These are phyloP conservation scores for Pogonophryne albipinna DNA, from an alignment of 2,797 vertebrate species.

Conservation along the genomic window DNA sequence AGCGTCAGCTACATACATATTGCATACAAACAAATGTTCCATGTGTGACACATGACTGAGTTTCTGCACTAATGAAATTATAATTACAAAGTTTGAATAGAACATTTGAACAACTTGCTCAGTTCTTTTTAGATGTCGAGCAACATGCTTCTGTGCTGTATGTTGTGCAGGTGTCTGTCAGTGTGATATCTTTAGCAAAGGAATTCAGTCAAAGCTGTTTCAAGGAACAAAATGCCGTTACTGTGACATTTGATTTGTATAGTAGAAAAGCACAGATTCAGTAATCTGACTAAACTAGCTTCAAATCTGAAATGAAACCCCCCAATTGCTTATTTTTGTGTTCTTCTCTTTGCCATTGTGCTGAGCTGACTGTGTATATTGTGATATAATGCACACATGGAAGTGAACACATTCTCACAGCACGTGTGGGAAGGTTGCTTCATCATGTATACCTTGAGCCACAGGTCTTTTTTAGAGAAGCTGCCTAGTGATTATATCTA, in stretches of 20 bases:
- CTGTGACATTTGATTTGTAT: background rate
- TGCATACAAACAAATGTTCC: slow-evolving; percentile 49
- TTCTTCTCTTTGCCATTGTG: background rate
- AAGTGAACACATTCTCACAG: background rate
- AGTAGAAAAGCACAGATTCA: background rate
- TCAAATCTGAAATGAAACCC: background rate
- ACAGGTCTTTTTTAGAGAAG: background rate
- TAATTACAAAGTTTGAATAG: slow-evolving; percentile 17
- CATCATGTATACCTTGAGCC: background rate
- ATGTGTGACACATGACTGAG: slow-evolving; percentile 7
- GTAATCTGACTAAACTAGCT: slow-evolving; percentile 7
- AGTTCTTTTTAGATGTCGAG: slow-evolving; percentile 2
- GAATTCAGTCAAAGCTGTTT: background rate
- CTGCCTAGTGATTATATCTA: background rate
- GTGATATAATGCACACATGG: background rate
- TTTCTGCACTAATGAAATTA: slow-evolving; percentile 6
- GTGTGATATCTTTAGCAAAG: background rate
- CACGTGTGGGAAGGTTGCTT: background rate
- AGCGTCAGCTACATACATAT: slow-evolving; percentile 37
- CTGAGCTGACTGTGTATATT: background rate
- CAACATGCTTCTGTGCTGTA: background rate
- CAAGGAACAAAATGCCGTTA: background rate
- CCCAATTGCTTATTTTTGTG: background rate
- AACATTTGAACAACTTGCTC: slow-evolving; percentile 1
- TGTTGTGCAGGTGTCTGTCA: background rate